Conservation (phyloP, 2,888 invertebrate genomes). For the Balanococcus diminutus region DNA sequence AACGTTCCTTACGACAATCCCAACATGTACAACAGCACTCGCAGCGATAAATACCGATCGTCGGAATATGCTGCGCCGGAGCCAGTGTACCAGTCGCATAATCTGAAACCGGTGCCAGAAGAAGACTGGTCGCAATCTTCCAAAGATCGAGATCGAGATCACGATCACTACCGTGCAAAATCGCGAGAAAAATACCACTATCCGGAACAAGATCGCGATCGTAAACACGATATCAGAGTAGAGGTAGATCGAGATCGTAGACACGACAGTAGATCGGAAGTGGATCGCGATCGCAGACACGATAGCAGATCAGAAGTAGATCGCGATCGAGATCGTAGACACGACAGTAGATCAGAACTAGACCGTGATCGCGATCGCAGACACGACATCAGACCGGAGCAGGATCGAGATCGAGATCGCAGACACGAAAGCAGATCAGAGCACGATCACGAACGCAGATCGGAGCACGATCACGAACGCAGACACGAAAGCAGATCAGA, state of each 20-base stretch:
- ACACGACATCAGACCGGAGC: conserved; percentile 15
- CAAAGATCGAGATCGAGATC: background rate
- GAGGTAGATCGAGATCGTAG: background rate
- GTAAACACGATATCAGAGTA: background rate
- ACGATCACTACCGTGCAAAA: background rate
- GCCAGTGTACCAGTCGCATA: background rate
- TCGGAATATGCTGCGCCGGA: background rate
- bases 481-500: background rate
- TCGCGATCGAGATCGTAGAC: background rate
- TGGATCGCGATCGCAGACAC: background rate
- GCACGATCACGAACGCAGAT: background rate
- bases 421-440: background rate
- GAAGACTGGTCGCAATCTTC: background rate
- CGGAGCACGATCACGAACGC: background rate
- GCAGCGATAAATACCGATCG: background rate
- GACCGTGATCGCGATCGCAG: no score
- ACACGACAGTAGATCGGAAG: background rate
- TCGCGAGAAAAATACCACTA: conserved; percentile 44
- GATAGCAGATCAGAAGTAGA: background rate
- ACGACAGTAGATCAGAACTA: conserved; percentile 2
- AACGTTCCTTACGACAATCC: background rate
- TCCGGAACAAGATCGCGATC: background rate
- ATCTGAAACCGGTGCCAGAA: background rate
- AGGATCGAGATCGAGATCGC: background rate
- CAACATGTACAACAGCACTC: background rate